Evolutionary conservation across 2,113 vertebrate genomes (phyloP).

Genomic region (Numenius arquata): DNA sequence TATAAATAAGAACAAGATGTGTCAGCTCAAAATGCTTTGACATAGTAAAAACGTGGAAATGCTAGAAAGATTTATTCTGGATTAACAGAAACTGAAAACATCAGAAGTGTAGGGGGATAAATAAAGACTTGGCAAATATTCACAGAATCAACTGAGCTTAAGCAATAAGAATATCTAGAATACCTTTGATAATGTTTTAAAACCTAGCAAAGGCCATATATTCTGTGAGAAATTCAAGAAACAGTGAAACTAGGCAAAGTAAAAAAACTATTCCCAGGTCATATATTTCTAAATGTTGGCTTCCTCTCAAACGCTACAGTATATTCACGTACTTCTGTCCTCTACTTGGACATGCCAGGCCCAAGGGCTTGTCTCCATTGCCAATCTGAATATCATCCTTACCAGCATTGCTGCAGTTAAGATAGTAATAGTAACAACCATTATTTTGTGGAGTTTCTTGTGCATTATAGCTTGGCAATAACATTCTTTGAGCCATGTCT

Average conservation of each 20-base stretch:
- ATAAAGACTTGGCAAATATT: neutral
- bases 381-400: neutral
- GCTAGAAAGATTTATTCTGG: neutral
- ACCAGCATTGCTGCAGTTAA: neutral
- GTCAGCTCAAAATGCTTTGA: neutral
- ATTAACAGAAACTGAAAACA: neutral
- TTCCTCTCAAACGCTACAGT: neutral
- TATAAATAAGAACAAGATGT: neutral
- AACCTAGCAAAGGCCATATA: neutral
- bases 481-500: neutral
- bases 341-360: neutral
- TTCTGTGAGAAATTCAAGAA: neutral
- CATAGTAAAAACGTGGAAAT: neutral
- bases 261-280: neutral
- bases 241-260: neutral
- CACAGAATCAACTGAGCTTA: neutral
- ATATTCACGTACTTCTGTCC: neutral
- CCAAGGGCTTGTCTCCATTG: neutral
- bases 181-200: neutral
- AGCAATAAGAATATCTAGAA: constrained; percentile 16
- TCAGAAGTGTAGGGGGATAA: neutral
- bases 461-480: neutral
- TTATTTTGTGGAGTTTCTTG: neutral
- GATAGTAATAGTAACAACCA: neutral
- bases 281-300: neutral